These are phyloP conservation scores for Teleiodes luculella DNA, from an alignment of 2,888 invertebrate species.

Conservation along the genomic window DNA sequence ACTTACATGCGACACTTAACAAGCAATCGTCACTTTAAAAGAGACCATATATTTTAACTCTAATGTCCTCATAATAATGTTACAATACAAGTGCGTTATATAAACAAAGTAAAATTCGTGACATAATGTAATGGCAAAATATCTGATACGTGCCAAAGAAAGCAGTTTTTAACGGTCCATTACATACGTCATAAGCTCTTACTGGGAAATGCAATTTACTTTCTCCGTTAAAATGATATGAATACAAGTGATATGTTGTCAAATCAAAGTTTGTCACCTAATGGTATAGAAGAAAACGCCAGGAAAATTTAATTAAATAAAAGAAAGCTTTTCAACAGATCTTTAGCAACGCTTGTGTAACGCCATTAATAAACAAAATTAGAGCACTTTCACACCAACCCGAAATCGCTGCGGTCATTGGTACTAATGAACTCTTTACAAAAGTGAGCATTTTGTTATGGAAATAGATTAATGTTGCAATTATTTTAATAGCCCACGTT, in stretches of 20 bases:
- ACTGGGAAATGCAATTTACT: too few species aligned
- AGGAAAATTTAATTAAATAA: neutral
- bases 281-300: too few species aligned
- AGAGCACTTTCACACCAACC: constrained; percentile 9
- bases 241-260: too few species aligned
- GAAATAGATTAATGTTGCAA: neutral
- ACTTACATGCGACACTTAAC: neutral
- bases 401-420: constrained; percentile 10
- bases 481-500: too few species aligned
- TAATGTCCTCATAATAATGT: constrained; percentile 1
- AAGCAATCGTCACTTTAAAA: neutral
- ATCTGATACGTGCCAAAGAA: neutral
- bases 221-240: too few species aligned
- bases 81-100: neutral
- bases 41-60: neutral
- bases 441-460: constrained; percentile 4
- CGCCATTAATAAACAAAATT: neutral
- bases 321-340: neutral
- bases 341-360: constrained; percentile 8
- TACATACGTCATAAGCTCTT: too few species aligned
- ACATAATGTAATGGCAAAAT: constrained; percentile 8
- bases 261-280: neutral
- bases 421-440: neutral
- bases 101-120: constrained; percentile 12
- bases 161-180: too few species aligned